Percentiles rank a stretch among this genome's conserved stretches.
phyloP scores from a whole-genome alignment of 2,797 vertebrate species.

The Todus mexicanus region DNA sequence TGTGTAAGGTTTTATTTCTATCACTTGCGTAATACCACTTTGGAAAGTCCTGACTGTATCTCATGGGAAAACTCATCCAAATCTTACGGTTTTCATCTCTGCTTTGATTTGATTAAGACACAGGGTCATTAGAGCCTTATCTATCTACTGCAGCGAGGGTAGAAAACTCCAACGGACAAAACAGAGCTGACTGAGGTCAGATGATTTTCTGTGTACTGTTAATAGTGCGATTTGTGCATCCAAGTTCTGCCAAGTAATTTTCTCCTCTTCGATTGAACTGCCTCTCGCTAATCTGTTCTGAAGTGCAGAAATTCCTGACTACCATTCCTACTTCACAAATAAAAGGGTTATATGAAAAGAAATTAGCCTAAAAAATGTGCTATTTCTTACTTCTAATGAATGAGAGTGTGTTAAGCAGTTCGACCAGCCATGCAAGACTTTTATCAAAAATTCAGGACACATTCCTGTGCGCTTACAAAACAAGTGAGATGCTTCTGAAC shows the following conservation, averaged over 20 bases:
- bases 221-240: background rate
- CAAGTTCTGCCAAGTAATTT: conserved; percentile 1
- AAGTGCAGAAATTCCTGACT: background rate
- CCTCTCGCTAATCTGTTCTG: background rate
- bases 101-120: background rate
- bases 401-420: background rate
- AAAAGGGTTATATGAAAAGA: background rate
- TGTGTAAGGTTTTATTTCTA: background rate
- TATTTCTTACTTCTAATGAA: background rate
- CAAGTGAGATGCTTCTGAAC: background rate
- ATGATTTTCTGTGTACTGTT: background rate
- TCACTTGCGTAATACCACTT: background rate
- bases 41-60: background rate
- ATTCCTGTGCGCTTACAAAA: background rate
- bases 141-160: background rate
- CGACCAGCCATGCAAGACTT: background rate
- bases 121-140: background rate
- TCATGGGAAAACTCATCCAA: background rate
- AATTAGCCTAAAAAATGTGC: background rate
- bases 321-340: background rate
- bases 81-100: background rate
- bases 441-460: background rate
- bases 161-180: background rate
- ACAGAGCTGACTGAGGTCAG: background rate
- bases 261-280: background rate